Evolutionary conservation across 2,888 invertebrate species (phyloP).

Genomic region (Byasa hedistus): DNA sequence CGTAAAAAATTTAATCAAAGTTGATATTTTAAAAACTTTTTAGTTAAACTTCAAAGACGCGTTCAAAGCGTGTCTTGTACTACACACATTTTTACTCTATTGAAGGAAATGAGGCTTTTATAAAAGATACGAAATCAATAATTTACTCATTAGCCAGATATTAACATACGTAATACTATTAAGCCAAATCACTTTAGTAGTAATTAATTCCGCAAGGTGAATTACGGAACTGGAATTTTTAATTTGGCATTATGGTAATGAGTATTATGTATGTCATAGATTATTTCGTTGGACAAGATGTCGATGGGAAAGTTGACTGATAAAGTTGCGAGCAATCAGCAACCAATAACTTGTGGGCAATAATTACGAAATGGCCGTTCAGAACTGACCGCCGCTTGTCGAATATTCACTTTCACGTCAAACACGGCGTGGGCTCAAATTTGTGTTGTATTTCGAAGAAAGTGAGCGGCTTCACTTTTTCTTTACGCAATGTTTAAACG

Average conservation of each 20-base stretch:
- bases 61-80: neutral
- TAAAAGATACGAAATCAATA: neutral
- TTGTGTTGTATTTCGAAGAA: conserved; percentile 62
- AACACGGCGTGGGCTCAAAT: conserved; percentile 53
- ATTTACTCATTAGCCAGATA: neutral
- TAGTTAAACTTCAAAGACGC: neutral
- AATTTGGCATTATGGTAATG: conserved; percentile 18
- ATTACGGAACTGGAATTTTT: conserved; percentile 15
- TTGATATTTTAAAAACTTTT: neutral
- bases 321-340: conserved; percentile 48
- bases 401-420: conserved; percentile 68
- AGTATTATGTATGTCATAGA: conserved; percentile 2
- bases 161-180: neutral
- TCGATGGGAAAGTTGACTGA: conserved; percentile 55
- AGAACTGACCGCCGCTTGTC: conserved; percentile 46
- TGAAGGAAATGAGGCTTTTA: neutral
- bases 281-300: conserved; percentile 35
- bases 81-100: neutral
- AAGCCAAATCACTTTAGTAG: neutral
- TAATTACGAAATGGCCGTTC: conserved; percentile 47
- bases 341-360: conserved; percentile 47
- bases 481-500: conserved; percentile 65
- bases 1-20: neutral
- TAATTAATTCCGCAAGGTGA: conserved; percentile 5
- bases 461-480: conserved; percentile 72